Evolutionary conservation across 2,888 invertebrate genomes (phyloP).

Genomic region (Oscheius sp.): DNA sequence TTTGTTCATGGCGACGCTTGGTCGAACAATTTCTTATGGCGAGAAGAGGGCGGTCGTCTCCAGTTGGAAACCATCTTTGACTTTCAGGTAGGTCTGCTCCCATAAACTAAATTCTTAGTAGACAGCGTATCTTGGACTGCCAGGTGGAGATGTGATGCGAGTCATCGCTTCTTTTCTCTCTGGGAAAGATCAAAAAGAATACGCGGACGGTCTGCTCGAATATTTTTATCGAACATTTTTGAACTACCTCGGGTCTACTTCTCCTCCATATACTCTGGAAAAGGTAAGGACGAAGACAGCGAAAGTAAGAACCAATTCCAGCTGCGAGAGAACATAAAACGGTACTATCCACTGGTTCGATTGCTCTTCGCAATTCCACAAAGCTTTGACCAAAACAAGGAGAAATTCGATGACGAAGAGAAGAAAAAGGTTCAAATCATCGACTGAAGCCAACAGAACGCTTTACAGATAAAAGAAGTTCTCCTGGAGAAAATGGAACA

Average conservation of each 20-base stretch:
- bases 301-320: not conserved
- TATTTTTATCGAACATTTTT: constrained; percentile 40
- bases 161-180: constrained; percentile 45
- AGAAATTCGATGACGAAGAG: constrained; percentile 11
- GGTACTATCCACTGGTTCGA: constrained; percentile 29
- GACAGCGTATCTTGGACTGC: constrained; percentile 40
- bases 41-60: constrained; percentile 13
- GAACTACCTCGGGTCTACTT: constrained; percentile 1
- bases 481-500: constrained; percentile 24
- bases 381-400: constrained; percentile 25
- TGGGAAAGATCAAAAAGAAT: constrained; percentile 40
- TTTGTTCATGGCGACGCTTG: constrained; percentile 54
- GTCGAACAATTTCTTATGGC: constrained; percentile 50
- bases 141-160: constrained; percentile 48
- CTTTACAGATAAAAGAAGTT: not conserved
- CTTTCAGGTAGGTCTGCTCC: constrained; percentile 30
- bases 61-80: constrained; percentile 16
- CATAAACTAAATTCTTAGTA: not conserved
- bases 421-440: not conserved
- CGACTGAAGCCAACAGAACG: not conserved
- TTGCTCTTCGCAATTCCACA: constrained; percentile 27
- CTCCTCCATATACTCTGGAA: constrained; percentile 45
- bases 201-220: constrained; percentile 44
- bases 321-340: constrained; percentile 20
- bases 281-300: constrained; percentile 30